Evolutionary conservation across 2,888 invertebrate genomes (phyloP), one percentile per base, ranked within the genome.

Genomic region (Slavum lentiscoides): DNA sequence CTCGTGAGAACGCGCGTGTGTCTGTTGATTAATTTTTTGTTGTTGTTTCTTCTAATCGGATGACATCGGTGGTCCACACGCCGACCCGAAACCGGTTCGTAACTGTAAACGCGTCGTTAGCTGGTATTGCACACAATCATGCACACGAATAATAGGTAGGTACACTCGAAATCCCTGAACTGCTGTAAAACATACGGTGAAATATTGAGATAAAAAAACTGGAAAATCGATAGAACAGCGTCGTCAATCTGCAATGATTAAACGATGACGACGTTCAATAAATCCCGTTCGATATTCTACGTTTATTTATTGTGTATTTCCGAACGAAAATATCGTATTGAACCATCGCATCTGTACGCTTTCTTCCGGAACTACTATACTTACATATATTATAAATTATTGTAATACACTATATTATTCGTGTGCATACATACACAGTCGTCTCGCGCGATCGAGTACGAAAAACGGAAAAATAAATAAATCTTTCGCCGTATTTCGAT

Each of bases 11-110:
- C 15, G 49, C 43, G 23, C 15, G n/a, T 49, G 43, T 67, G 6
- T 55, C 3, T 37, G 69, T 55, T 37, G 69, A 55, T 69, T 69
- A 69, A 69, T 69, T 70, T 70, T 70, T 58, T n/a, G 17, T 69
- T 39, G 4, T 37, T 30, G 30, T 30, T 30, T 30, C 30, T 37
- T 64, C 23, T 37, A 19, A 37, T 70, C 58, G 11, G 70, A 9
- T 15, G 70, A 53, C 58, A 15, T 58, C 4, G 43, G 3, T 13
- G 13, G 49, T 30, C 30, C 30, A 30, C 30, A 30, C 30, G 4
- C 19, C 17, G 7, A 1, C 2, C 30, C 13, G 58, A 58, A 58
- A 70, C 70, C 70, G 70, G 58, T 70, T 58, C n/a, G 37, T 70
- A 70, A 70, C 70, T 70, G 70, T 70, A 58, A 70, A 70, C 23